A percentile compares a stretch with the other conserved stretches of the same genome.
These are phyloP conservation scores for Gandaritis pyraliata DNA, from an alignment of 2,888 invertebrate genomes.

Conservation along the genomic window DNA sequence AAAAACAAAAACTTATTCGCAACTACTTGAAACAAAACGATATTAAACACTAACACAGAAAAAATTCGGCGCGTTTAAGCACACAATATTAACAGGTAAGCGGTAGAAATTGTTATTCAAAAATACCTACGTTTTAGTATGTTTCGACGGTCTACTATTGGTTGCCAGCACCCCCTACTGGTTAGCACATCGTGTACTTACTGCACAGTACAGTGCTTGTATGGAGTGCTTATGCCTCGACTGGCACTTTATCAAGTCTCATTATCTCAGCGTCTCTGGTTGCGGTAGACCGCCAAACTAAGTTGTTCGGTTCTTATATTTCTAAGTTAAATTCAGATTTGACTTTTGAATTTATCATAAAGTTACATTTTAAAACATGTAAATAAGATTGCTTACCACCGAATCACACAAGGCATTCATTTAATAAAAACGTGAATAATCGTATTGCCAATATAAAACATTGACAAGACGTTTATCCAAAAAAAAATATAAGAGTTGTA, in stretches of 20 bases:
- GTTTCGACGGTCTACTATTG: neutral
- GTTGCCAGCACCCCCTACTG: neutral
- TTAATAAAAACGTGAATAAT: neutral
- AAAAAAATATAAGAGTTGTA: slow-evolving; percentile 34
- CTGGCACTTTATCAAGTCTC: neutral
- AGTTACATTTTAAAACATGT: slow-evolving; percentile 4
- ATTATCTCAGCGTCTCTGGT: neutral
- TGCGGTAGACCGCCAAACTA: neutral
- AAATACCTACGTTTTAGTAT: slow-evolving; percentile 5
- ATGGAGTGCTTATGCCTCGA: neutral
- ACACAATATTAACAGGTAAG: slow-evolving; percentile 41
- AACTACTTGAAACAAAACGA: slow-evolving; percentile 47
- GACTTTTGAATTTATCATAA: no score
- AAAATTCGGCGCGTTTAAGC: slow-evolving; percentile 42
- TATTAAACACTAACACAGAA: slow-evolving; percentile 34
- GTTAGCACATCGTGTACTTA: neutral
- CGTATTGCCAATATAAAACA: neutral
- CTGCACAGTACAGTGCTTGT: neutral
- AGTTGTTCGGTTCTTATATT: slow-evolving; percentile 1
- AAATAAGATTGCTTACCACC: slow-evolving; percentile 34
- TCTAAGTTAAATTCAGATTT: no score
- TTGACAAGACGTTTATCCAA: slow-evolving; percentile 4
- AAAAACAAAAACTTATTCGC: slow-evolving; percentile 78
- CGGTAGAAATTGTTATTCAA: slow-evolving; percentile 39
- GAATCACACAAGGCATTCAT: slow-evolving; percentile 8